phyloP scores from a whole-genome alignment of 2,797 vertebrate genomes.

The Sebastes hubbsi region DNA sequence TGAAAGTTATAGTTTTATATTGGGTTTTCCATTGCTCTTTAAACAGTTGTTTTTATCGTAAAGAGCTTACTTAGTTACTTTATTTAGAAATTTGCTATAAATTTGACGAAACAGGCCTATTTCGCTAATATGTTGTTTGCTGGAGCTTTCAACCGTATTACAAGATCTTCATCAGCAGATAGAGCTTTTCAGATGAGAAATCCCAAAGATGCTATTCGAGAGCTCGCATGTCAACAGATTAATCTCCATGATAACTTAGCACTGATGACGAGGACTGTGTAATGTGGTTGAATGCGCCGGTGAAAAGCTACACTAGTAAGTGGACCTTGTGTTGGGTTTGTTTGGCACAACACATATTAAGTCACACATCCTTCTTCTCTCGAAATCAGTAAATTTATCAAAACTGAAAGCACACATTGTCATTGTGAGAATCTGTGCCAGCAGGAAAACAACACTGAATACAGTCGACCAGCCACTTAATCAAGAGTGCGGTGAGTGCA shows the following conservation, averaged over 20 bases:
- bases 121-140: neutral
- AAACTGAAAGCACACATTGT: conserved; percentile 1
- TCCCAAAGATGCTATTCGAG: neutral
- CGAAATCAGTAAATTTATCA: conserved; percentile 2
- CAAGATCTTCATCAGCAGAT: neutral
- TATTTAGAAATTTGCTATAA: neutral
- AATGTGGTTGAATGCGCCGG: neutral
- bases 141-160: neutral
- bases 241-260: neutral
- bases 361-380: neutral
- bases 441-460: neutral
- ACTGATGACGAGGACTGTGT: neutral
- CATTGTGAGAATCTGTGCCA: neutral
- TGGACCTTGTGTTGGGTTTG: neutral
- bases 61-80: neutral
- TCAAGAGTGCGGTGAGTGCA: conserved; percentile 8
- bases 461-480: neutral
- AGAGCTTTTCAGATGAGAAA: neutral
- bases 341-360: neutral
- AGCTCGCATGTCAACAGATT: neutral
- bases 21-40: neutral
- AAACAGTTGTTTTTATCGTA: neutral
- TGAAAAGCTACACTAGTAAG: neutral
- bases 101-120: neutral
- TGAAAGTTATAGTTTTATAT: neutral